A percentile compares a stretch with the other conserved stretches of the same genome.
Evolutionary conservation across 2,113 vertebrate species (phyloP).

Genomic region (Catharus bicknelli): DNA sequence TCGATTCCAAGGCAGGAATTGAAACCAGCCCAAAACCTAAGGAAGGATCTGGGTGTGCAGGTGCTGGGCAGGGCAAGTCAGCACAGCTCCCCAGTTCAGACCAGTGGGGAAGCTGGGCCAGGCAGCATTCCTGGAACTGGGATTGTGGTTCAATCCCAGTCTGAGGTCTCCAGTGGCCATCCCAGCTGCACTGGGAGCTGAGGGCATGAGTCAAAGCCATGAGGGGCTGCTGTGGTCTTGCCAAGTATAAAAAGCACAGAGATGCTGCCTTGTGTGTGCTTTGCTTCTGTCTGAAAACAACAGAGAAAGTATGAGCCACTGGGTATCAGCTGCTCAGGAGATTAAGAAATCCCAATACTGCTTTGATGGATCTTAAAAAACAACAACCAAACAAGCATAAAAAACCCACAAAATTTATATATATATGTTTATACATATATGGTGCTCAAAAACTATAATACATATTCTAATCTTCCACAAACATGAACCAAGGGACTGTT

Average conservation of each 20-base stretch:
- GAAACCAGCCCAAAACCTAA: neutral
- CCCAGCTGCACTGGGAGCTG: neutral
- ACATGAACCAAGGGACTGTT: neutral
- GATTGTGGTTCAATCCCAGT: neutral
- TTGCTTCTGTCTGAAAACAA: neutral
- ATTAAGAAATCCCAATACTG: neutral
- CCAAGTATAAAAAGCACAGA: neutral
- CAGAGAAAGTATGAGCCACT: neutral
- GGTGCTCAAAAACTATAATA: neutral
- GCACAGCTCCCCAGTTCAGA: neutral
- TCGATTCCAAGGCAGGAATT: neutral
- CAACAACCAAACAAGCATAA: too few relatives aligned
- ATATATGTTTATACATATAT: neutral
- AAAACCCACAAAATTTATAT: neutral
- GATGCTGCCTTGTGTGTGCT: neutral
- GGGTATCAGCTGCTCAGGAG: neutral
- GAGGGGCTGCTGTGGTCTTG: neutral
- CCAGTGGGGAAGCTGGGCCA: neutral
- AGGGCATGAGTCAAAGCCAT: constrained; percentile 5
- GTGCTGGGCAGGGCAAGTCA: neutral
- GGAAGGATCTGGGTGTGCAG: neutral
- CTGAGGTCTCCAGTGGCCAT: neutral
- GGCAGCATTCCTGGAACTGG: neutral
- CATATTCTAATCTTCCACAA: neutral
- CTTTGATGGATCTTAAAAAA: neutral